phyloP scores from a whole-genome alignment of 2,113 vertebrate species.

The Emydocephalus ijimae region DNA sequence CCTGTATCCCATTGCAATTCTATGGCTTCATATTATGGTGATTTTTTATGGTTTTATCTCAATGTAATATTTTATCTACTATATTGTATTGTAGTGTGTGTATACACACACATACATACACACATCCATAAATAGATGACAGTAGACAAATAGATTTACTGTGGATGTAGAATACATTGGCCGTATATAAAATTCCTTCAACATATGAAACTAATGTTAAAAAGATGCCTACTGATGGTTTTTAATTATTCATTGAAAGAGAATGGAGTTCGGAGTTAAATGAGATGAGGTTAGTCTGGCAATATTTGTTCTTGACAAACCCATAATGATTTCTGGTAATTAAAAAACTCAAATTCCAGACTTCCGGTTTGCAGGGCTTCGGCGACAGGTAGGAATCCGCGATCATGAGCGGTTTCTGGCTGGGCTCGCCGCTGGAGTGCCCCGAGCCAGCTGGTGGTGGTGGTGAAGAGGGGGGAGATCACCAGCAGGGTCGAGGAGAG shows the following conservation, averaged over 20 bases:
- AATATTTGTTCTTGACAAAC: not conserved
- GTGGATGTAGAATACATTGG: not conserved
- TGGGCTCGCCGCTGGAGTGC: too few relatives aligned
- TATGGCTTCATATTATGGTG: not conserved
- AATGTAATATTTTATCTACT: not conserved
- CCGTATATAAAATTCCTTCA: not conserved
- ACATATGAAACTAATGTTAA: not conserved
- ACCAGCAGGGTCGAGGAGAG: too few relatives aligned
- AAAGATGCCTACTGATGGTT: conserved; percentile 50
- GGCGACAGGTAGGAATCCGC: too few relatives aligned
- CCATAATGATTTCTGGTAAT: not conserved
- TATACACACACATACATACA: not conserved
- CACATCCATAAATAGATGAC: not conserved
- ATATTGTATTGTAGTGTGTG: not conserved
- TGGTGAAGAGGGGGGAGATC: too few relatives aligned
- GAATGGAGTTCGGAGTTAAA: not conserved
- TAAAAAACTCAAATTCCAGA: not conserved
- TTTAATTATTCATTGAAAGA: not conserved
- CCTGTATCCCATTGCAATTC: not conserved
- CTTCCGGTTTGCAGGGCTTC: too few relatives aligned
- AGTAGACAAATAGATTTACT: not conserved
- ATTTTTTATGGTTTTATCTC: not conserved
- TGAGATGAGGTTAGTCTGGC: not conserved
- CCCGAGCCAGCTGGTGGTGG: too few relatives aligned
- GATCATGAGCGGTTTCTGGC: too few relatives aligned